Base-by-base conservation (phyloP, 1,140 invertebrate genomes). In the Sinonovacula constricta region DNA sequence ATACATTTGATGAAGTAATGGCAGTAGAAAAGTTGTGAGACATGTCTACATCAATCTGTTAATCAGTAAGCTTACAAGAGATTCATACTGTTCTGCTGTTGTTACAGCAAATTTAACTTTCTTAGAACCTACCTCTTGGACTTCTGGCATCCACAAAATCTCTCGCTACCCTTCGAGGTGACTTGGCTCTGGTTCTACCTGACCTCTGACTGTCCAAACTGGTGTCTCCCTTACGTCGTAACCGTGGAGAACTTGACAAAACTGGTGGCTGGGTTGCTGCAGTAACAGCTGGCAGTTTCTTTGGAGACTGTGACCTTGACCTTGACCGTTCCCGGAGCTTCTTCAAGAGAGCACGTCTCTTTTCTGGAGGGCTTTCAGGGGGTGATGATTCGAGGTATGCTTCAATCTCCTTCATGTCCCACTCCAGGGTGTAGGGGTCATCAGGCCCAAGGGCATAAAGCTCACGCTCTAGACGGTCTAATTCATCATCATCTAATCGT, bases 351-450 rank as follows among this genome's bases (percentile, higher is more conserved):
- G 83, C 79, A 22, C 83, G 65, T 3, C 83, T 65, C 63, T 84
- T 87, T n/a, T 83, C 80, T 33, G 85, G 84, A 0, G 87, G 85
- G 76, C 86, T 87, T 34, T 86, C 83, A 34, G 85, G 86, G 3
- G 87, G 86, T 28, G 87, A 88, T 12, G 79, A 65, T 31, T 84
- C 83, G 22, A 87, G 68, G 70, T 88, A 86, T 24, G 72, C 79
- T 62, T 88, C 83, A 3, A 83, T 62, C 28, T 88, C 83, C 51
- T 81, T 69, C 67, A 80, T 81, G 39, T 86, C 81, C 82, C 84
- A 83, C 49, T 86, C 81, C 7, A 83, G 31, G 1, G 81, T 67
- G 18, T 67, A 28, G 28, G 51, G 60, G 45, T 71, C 53, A 45
- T 57, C 68, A 30, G 68, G 77, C 4, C 18, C 39, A 14, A 65